Conservation (phyloP, 1,140 invertebrate genomes). For the Panonychus citri region DNA sequence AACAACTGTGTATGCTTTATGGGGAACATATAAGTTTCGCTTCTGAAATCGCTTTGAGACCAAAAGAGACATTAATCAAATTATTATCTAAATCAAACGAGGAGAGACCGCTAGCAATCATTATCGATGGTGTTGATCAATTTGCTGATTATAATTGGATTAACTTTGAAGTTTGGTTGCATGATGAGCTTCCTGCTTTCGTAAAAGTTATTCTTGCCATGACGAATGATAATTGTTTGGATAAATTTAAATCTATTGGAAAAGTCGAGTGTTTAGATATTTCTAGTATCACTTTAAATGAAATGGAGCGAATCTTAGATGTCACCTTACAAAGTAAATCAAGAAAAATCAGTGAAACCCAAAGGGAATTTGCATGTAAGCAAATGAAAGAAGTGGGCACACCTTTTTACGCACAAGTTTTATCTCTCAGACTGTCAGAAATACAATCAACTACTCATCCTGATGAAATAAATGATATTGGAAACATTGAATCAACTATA, state of each 20-base stretch:
- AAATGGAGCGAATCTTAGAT: neutral
- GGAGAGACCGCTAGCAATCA: slow-evolving; percentile 34
- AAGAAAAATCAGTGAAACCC: neutral
- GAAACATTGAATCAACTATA: neutral
- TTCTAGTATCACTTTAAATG: neutral
- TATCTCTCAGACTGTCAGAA: neutral
- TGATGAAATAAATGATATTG: neutral
- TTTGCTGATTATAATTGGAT: slow-evolving; percentile 17
- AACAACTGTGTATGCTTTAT: slow-evolving; percentile 36
- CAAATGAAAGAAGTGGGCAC: neutral
- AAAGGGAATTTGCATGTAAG: neutral
- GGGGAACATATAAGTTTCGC: slow-evolving; percentile 17
- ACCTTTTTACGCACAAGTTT: neutral
- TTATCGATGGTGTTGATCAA: slow-evolving; percentile 47
- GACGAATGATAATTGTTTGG: neutral
- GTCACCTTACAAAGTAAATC: neutral
- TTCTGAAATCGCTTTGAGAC: slow-evolving; percentile 20
- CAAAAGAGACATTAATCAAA: slow-evolving; percentile 22
- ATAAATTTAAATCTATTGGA: neutral
- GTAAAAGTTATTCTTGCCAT: neutral
- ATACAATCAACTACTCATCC: neutral
- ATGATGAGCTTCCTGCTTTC: neutral
- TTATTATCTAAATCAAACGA: slow-evolving; percentile 29
- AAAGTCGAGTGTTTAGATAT: neutral
- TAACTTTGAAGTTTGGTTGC: neutral